Base-by-base conservation (phyloP, 2,888 invertebrate species). In the Cephus rjabovi region DNA sequence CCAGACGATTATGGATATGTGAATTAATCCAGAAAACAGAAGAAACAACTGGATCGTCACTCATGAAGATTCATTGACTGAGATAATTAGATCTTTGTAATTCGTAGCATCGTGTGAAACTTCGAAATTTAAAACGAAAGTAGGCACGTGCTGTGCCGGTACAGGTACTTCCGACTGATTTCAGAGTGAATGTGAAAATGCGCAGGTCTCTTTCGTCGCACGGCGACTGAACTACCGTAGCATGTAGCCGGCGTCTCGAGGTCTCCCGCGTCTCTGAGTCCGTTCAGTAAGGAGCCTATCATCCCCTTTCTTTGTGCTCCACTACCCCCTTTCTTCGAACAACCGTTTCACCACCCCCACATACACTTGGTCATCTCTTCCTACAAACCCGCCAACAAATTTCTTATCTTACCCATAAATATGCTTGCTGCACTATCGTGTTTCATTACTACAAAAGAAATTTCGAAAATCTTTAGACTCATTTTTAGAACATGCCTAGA, bases 131-230 rank as follows among this genome's bases (percentile, higher is more conserved):
- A 15, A 40, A 40, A 15, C 40, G 15, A 40, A 40, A 15, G 40
- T 15, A 40, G 15, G 12, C 15, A 40, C 15, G 15, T 40, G 40
- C 15, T 15, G 15, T 15, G 15, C 40, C n/a, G 70, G 85, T 82
- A 86, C 85, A 81, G 82, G 82, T 81, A 82, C 82, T 84, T 84
- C 81, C 84, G 84, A 87, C 86, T 86, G 87, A 87, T 85, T 84
- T 82, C 40, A 40, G 40, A 15, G 81, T 80, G 80, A 79, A 81
- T 77, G 84, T 56, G 81, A 79, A 75, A 85, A 80, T 84, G 88
- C 88, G 87, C 87, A 87, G 86, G 87, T 82, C 85, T 85, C 31
- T 31, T 33, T 31, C 30, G 78, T 83, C 81, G 81, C 82, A 80
- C 84, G 78, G 79, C 81, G 79, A 74, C 75, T 78, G 76, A 75